Conservation (phyloP, 1,140 invertebrate species). For the Nasonia vitripennis region DNA sequence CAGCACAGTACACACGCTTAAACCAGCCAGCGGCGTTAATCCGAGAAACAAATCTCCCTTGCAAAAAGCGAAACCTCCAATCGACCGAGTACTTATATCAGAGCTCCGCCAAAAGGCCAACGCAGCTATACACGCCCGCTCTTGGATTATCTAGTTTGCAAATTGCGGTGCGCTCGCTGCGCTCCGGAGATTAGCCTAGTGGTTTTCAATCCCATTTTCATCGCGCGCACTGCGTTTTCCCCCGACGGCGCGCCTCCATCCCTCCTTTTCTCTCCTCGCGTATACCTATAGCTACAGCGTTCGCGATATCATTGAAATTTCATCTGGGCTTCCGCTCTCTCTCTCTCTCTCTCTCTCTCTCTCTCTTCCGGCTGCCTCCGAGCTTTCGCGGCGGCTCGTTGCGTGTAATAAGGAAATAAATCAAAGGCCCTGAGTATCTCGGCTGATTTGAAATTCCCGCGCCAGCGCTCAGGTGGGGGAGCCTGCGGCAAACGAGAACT, state of each 20-base stretch:
- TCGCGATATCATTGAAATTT: constrained; percentile 63
- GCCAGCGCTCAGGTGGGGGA: neutral
- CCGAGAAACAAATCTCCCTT: neutral
- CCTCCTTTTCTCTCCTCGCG: too few relatives aligned
- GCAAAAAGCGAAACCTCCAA: neutral
- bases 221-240: constrained; percentile 56
- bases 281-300: neutral
- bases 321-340: constrained; percentile 50
- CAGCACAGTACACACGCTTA: too few relatives aligned
- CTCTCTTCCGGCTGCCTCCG: constrained; percentile 11
- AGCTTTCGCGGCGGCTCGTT: constrained; percentile 42
- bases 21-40: neutral
- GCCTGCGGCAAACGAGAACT: neutral
- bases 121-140: neutral
- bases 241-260: constrained; percentile 47
- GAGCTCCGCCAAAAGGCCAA: neutral
- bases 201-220: constrained; percentile 73
- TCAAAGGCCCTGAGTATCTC: constrained; percentile 58
- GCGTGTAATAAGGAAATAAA: constrained; percentile 63
- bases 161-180: constrained; percentile 31
- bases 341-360: constrained; percentile 15
- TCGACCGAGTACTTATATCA: constrained; percentile 24
- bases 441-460: constrained; percentile 42
- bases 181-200: constrained; percentile 66
- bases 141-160: constrained; percentile 30